Conservation (phyloP, 2,888 invertebrate genomes). For the Elgonia sp. region DNA sequence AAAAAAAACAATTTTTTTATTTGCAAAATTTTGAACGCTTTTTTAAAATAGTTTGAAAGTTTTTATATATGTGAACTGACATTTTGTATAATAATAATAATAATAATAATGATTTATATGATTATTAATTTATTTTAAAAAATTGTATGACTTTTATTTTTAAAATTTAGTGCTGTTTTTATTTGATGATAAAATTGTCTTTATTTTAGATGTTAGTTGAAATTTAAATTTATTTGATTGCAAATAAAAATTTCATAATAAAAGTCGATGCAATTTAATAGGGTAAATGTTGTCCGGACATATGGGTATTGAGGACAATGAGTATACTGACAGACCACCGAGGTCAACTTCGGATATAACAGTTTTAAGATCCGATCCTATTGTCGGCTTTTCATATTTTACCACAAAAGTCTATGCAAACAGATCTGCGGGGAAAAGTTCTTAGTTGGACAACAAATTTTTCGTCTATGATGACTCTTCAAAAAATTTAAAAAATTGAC, state of each 20-base stretch:
- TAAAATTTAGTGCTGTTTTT: no score
- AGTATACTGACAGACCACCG: constrained; percentile 12
- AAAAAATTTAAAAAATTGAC: no score
- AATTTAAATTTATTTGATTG: not conserved
- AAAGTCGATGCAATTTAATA: not conserved
- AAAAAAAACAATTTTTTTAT: constrained; percentile 26
- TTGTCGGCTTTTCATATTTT: constrained; percentile 58
- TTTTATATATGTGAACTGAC: no score
- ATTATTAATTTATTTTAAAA: no score
- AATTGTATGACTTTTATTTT: no score
- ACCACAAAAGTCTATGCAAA: constrained; percentile 16
- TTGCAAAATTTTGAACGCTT: no score
- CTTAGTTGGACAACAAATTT: not conserved
- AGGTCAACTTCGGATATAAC: constrained; percentile 57
- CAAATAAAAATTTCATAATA: not conserved
- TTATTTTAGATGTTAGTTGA: no score
- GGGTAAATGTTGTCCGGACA: constrained; percentile 32
- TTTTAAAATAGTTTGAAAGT: no score
- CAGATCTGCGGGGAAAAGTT: constrained; percentile 32
- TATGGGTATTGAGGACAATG: constrained; percentile 51
- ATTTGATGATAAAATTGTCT: no score
- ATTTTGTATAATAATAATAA: no score
- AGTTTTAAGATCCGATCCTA: constrained; percentile 60
- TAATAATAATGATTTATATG: no score
- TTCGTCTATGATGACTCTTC: no score